phyloP scores from a whole-genome alignment of 53 echinoderm and acorn worm species.

The Stichopus horrens region DNA sequence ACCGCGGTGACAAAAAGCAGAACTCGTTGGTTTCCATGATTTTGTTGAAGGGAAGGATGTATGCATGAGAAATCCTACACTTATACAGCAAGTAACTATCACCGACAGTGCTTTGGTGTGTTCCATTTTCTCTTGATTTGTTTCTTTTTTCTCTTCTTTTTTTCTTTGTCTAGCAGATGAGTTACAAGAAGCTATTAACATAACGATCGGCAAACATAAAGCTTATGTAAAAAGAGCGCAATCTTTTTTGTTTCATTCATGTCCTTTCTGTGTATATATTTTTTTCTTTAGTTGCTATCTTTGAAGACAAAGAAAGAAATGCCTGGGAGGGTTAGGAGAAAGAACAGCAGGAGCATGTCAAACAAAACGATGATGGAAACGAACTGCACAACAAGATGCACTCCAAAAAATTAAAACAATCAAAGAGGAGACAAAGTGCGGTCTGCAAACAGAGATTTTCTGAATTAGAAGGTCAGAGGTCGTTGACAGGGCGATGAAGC shows the following conservation, averaged over 20 bases:
- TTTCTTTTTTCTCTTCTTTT: no score
- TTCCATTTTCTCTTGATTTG: no score
- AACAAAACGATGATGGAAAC: not conserved
- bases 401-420: not conserved
- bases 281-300: not conserved
- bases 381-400: not conserved
- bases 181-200: not conserved
- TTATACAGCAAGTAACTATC: no score
- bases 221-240: no score
- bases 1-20: no score
- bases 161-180: not conserved
- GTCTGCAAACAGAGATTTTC: conserved; percentile 10
- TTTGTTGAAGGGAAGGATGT: no score
- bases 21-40: no score
- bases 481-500: conserved; percentile 20
- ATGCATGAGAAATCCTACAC: no score
- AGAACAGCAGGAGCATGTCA: not conserved
- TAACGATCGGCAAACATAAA: no score
- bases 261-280: not conserved
- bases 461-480: not conserved
- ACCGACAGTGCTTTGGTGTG: no score
- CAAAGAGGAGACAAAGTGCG: not conserved
- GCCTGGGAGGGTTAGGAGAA: conserved; percentile 2
- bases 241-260: no score
- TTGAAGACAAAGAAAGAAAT: not conserved